phyloP scores from a whole-genome alignment of 2,113 vertebrate species.

The Vulpes vulpes region DNA sequence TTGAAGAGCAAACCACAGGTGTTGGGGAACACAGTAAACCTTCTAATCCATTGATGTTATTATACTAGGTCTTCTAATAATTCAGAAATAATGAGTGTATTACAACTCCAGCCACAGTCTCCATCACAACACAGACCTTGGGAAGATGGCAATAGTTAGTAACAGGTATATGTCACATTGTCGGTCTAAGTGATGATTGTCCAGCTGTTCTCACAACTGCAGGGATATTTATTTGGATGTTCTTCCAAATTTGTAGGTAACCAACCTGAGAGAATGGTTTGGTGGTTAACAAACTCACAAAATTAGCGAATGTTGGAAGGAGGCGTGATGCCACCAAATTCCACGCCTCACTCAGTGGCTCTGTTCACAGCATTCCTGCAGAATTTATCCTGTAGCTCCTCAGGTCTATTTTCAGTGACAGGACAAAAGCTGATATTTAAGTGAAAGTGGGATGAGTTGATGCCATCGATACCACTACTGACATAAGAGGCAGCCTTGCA shows the following conservation, averaged over 20 bases:
- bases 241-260: background rate
- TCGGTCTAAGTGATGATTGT: background rate
- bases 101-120: too few species aligned
- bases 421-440: background rate
- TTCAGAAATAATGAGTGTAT: background rate
- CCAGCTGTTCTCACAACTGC: fast-evolving
- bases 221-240: background rate
- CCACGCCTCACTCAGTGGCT: too few species aligned
- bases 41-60: background rate
- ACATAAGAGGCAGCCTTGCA: background rate
- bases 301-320: background rate
- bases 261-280: background rate
- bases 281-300: background rate
- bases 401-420: background rate
- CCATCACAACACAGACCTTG: background rate
- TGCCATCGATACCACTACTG: too few species aligned
- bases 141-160: background rate
- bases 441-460: background rate
- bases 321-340: background rate
- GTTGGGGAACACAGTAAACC: background rate
- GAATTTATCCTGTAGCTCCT: background rate
- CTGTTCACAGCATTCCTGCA: background rate
- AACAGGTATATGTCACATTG: fast-evolving
- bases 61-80: background rate
- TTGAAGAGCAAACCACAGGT: background rate